A percentile compares a stretch with the other conserved stretches of the same genome.
phyloP scores from a whole-genome alignment of 2,797 vertebrate genomes.

The Microctenopoma stevenorrisi region DNA sequence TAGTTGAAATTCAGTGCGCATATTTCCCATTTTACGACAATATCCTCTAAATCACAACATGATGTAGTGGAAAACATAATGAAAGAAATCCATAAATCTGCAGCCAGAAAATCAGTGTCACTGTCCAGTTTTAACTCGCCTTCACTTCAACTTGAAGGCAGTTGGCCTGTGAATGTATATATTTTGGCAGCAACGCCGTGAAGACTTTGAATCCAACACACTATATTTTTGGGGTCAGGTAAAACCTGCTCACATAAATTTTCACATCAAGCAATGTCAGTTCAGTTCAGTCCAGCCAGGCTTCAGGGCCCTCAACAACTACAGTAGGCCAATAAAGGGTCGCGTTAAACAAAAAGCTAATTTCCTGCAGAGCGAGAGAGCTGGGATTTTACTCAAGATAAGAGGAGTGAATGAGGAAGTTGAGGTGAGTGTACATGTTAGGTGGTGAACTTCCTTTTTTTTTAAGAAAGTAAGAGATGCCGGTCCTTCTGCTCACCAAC shows the following conservation, averaged over 20 bases:
- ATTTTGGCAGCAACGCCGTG: not conserved
- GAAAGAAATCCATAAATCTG: not conserved
- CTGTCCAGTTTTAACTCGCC: constrained; percentile 1
- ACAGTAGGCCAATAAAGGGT: constrained; percentile 24
- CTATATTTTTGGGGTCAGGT: not conserved
- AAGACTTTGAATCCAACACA: not conserved
- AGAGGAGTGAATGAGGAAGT: constrained; percentile 61
- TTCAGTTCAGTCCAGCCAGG: constrained; percentile 17
- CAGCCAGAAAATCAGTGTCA: constrained; percentile 9
- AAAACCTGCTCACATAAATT: constrained; percentile 19
- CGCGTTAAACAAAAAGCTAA: constrained; percentile 60
- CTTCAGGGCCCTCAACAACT: constrained; percentile 16
- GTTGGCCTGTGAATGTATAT: not conserved
- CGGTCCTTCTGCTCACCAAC: constrained; percentile 4
- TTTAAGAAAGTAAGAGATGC: constrained; percentile 26
- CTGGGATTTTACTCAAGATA: constrained; percentile 61
- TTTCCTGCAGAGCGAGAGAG: constrained; percentile 64
- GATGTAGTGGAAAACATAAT: constrained; percentile 1
- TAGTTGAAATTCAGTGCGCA: constrained; percentile 1
- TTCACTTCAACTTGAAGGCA: not conserved
- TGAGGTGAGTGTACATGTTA: constrained; percentile 59
- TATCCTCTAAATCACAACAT: not conserved
- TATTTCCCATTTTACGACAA: constrained; percentile 9
- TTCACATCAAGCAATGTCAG: constrained; percentile 33
- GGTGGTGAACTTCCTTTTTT: constrained; percentile 51